These are phyloP conservation scores for Lutjanus erythropterus DNA, from an alignment of 2,113 vertebrate genomes.

Conservation along the genomic window DNA sequence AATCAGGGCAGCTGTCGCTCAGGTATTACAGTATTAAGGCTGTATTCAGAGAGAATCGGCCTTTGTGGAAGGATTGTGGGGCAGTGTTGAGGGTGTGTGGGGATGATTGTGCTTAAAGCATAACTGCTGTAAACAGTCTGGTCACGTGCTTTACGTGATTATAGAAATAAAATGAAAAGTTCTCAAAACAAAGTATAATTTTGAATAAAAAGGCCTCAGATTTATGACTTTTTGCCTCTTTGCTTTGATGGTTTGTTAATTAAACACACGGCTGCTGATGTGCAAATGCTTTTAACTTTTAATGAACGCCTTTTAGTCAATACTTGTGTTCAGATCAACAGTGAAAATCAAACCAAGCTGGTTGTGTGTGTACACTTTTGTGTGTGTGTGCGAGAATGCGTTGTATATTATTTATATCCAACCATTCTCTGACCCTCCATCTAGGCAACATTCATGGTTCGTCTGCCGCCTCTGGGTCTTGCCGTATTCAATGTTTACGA, in stretches of 20 bases:
- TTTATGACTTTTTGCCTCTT: neutral
- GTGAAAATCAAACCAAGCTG: neutral
- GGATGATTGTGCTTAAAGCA: too few species aligned
- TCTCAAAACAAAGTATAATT: neutral
- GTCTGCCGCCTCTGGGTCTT: constrained; percentile 91
- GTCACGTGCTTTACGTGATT: too few species aligned
- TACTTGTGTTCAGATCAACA: neutral
- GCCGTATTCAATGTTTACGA: constrained; percentile 90
- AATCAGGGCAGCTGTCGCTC: neutral
- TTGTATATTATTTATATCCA: neutral
- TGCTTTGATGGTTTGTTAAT: constrained; percentile 29
- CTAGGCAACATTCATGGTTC: constrained; percentile 91
- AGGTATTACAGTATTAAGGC: neutral
- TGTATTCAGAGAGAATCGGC: too few species aligned
- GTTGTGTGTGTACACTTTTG: neutral
- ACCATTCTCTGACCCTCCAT: neutral
- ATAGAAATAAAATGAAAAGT: neutral
- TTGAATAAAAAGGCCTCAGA: neutral
- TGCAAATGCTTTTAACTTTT: constrained; percentile 40
- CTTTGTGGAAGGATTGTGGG: too few species aligned
- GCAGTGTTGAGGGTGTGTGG: too few species aligned
- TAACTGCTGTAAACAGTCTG: too few species aligned
- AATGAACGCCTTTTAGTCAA: constrained; percentile 25
- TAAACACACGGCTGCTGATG: constrained; percentile 19
- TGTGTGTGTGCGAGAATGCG: neutral